Conservation (phyloP, 2,888 invertebrate species). For the Oligia strigilis region DNA sequence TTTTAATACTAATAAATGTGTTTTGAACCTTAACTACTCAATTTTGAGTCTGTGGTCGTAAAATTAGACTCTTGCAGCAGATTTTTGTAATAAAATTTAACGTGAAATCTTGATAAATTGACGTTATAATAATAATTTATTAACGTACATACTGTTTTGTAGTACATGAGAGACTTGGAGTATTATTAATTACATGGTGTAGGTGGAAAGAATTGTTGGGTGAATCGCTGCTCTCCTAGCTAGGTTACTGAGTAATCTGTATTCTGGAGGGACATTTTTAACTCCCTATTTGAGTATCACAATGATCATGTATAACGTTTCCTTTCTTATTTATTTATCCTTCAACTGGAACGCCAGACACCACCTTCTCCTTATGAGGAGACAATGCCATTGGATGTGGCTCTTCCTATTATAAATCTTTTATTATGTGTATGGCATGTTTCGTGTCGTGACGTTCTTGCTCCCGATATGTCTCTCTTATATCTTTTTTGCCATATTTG, state of each 20-base stretch:
- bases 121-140: neutral
- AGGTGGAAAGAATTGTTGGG: neutral
- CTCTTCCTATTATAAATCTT: slow-evolving; percentile 10
- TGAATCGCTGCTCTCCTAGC: neutral
- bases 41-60: slow-evolving; percentile 8
- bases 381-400: neutral
- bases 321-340: neutral
- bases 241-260: neutral
- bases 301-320: neutral
- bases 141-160: neutral
- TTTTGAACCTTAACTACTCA: neutral
- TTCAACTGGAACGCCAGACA: no score
- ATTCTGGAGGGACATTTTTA: no score
- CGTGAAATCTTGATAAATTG: slow-evolving; percentile 27
- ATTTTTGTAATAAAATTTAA: neutral
- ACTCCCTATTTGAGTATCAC: neutral
- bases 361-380: no score
- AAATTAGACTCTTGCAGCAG: neutral
- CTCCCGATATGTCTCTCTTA: neutral
- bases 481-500: slow-evolving; percentile 10
- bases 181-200: neutral
- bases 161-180: no score
- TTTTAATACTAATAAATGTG: slow-evolving; percentile 42
- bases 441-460: neutral
- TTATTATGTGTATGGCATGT: slow-evolving; percentile 1